phyloP scores from a whole-genome alignment of 2,113 vertebrate genomes.

The Notothenia coriiceps region DNA sequence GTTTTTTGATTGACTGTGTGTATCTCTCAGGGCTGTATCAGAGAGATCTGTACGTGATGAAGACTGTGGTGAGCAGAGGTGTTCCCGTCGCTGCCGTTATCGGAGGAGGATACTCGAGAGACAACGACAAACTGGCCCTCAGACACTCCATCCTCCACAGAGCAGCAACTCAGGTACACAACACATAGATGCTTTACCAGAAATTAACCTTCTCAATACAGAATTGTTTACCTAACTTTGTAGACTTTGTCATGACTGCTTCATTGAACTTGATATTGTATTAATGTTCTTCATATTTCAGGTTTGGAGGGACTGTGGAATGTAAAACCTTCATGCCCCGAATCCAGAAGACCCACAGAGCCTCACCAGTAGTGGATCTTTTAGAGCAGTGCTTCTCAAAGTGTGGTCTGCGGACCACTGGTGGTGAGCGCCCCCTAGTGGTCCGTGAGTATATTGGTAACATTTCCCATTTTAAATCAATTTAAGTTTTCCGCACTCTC shows the following conservation, averaged over 20 bases:
- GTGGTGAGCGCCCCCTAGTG: no score
- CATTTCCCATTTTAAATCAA: no score
- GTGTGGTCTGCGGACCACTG: no score
- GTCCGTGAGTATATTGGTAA: no score
- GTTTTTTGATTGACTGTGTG: not conserved
- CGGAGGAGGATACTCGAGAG: constrained; percentile 75
- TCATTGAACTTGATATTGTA: not conserved
- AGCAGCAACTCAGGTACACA: constrained; percentile 71
- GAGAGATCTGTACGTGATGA: constrained; percentile 76
- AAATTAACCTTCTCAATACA: not conserved
- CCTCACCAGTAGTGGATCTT: not conserved
- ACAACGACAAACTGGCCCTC: constrained; percentile 66
- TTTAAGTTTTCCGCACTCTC: no score
- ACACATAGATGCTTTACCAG: not conserved
- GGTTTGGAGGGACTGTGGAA: constrained; percentile 73
- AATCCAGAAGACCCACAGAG: constrained; percentile 13
- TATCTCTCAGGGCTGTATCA: constrained; percentile 63
- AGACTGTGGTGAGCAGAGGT: constrained; percentile 62
- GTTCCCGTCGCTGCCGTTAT: constrained; percentile 74
- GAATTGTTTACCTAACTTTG: not conserved
- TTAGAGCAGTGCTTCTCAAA: no score
- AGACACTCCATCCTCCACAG: constrained; percentile 80
- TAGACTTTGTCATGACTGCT: not conserved
- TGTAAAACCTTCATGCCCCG: constrained; percentile 45
- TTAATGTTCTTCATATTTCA: constrained; percentile 41